These are phyloP conservation scores for Cebus imitator DNA, from an alignment of 2,113 vertebrate species.

Conservation along the genomic window DNA sequence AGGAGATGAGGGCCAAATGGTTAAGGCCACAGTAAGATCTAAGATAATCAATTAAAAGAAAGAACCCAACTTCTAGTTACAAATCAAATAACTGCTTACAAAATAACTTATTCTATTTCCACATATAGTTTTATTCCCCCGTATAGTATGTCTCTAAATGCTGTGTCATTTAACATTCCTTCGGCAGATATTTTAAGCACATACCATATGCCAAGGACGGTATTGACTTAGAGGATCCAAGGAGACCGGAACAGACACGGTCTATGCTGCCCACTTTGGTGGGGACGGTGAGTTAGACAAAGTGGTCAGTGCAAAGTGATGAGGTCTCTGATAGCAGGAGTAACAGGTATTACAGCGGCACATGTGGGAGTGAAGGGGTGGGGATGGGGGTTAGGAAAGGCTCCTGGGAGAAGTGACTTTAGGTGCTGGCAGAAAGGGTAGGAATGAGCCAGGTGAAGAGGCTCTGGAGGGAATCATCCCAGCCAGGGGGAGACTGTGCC, in stretches of 20 bases:
- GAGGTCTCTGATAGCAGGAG: neutral
- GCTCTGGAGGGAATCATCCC: neutral
- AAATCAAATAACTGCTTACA: constrained; percentile 65
- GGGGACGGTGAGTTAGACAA: neutral
- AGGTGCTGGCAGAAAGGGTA: neutral
- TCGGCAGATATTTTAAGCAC: constrained; percentile 13
- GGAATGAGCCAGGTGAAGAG: neutral
- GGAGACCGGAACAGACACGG: neutral
- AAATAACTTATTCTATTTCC: neutral
- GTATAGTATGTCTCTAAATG: neutral
- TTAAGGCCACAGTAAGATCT: constrained; percentile 24
- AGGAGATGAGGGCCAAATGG: constrained; percentile 44
- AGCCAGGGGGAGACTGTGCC: neutral
- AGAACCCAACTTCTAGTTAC: constrained; percentile 50
- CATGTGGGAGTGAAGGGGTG: neutral
- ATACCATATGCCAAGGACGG: neutral
- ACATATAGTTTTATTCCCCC: constrained; percentile 45
- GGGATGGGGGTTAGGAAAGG: no score
- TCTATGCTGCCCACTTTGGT: neutral
- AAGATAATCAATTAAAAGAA: constrained; percentile 74
- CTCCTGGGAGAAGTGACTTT: neutral
- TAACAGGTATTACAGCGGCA: neutral
- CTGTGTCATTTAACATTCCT: neutral
- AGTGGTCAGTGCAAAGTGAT: no score
- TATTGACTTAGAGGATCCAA: neutral